Percentiles rank a stretch among this genome's conserved stretches.
Evolutionary conservation across 2,888 invertebrate genomes (phyloP).

Genomic region (Oithona nana): DNA sequence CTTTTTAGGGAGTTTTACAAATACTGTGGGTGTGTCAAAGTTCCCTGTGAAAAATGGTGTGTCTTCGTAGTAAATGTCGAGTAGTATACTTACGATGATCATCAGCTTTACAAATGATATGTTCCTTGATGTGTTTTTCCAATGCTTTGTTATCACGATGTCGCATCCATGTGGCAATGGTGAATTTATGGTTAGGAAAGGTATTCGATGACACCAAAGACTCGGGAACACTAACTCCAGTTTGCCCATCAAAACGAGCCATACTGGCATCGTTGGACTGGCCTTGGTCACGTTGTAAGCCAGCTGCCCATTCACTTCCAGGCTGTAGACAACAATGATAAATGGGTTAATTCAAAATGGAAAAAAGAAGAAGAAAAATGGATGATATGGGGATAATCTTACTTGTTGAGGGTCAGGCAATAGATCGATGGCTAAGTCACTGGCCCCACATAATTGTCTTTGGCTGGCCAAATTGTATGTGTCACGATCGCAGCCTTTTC

Average conservation of each 20-base stretch:
- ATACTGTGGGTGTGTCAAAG: no score
- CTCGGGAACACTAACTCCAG: conserved; percentile 65
- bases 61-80: no score
- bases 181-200: conserved; percentile 54
- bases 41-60: no score
- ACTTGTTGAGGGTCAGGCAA: conserved; percentile 48
- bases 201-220: conserved; percentile 47
- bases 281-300: conserved; percentile 21
- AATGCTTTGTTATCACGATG: conserved; percentile 58
- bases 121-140: conserved; percentile 84
- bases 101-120: conserved; percentile 88
- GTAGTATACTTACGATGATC: conserved; percentile 78
- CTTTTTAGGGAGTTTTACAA: no score
- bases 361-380: neutral
- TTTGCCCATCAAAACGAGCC: conserved; percentile 83
- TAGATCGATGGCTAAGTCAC: conserved; percentile 62
- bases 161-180: conserved; percentile 82
- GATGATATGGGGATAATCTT: neutral
- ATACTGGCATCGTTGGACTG: conserved; percentile 39
- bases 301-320: neutral
- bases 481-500: conserved; percentile 88
- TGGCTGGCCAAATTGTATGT: conserved; percentile 71
- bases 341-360: no score
- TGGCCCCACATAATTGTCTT: conserved; percentile 65
- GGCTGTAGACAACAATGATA: no score